Conservation (phyloP, 2,888 invertebrate species). For the Terebella lapidaria region DNA sequence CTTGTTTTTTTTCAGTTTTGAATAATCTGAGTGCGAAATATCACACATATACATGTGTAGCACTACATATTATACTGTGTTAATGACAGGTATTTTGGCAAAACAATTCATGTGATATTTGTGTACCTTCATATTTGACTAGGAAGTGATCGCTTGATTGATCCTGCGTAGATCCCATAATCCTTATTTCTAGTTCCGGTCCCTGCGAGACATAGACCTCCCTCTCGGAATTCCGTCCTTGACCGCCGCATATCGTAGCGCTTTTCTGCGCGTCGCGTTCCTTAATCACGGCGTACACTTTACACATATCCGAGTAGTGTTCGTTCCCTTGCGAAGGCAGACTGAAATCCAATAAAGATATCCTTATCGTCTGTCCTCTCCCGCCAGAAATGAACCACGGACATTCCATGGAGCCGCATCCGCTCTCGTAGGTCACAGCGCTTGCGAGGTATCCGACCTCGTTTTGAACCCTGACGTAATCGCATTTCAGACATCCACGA, state of each 20-base stretch:
- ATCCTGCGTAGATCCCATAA: background rate
- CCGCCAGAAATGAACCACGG: slow-evolving; percentile 9
- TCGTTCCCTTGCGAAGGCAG: background rate
- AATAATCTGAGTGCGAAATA: background rate
- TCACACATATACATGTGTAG: background rate
- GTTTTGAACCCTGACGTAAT: background rate
- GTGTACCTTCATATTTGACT: background rate
- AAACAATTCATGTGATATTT: too few relatives aligned
- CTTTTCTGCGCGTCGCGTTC: background rate
- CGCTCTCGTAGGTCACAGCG: slow-evolving; percentile 5
- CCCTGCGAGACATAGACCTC: background rate
- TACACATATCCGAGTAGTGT: background rate
- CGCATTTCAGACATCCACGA: slow-evolving; percentile 6
- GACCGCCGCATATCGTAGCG: background rate
- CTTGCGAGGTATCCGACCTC: slow-evolving; percentile 11
- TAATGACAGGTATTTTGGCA: too few relatives aligned
- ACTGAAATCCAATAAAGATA: slow-evolving; percentile 9
- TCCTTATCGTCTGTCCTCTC: slow-evolving; percentile 9
- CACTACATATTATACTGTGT: background rate
- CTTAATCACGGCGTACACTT: background rate
- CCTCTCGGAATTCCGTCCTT: background rate
- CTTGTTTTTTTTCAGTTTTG: background rate
- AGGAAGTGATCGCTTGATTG: background rate
- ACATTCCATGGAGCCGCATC: slow-evolving; percentile 6
- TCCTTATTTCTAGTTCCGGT: background rate